Evolutionary conservation across 2,888 invertebrate species (phyloP).

Genomic region (Pollenia amentaria): DNA sequence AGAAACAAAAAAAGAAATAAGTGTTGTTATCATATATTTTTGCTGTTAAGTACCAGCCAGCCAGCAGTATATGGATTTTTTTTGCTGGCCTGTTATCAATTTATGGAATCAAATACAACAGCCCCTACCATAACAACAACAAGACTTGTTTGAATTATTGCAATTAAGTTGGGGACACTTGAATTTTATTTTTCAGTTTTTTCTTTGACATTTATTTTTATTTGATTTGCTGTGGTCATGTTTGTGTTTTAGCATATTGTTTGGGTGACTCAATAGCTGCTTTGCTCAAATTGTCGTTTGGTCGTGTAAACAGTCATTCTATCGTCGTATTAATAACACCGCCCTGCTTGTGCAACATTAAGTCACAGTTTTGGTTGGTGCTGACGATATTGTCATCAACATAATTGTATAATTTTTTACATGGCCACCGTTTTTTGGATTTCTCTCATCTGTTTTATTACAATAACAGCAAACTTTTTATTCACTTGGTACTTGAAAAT

Average conservation of each 20-base stretch:
- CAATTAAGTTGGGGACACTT: constrained; percentile 42
- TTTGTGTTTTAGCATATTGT: constrained; percentile 21
- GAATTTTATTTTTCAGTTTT: background rate
- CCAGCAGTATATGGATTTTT: background rate
- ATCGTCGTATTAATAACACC: constrained; percentile 38
- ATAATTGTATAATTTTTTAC: constrained; percentile 6
- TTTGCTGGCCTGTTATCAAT: constrained; percentile 26
- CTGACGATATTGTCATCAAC: constrained; percentile 38
- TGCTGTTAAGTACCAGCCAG: background rate
- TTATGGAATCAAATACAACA: constrained; percentile 19
- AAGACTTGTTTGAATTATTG: constrained; percentile 31
- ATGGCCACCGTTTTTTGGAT: background rate
- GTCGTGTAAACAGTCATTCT: background rate
- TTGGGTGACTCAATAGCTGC: constrained; percentile 71
- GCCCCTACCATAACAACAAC: background rate
- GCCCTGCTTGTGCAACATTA: constrained; percentile 15
- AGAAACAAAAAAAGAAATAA: background rate
- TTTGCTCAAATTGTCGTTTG: constrained; percentile 27
- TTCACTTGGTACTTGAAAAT: no score
- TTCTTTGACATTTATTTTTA: constrained; percentile 6
- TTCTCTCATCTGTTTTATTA: background rate
- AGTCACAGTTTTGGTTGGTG: constrained; percentile 2
- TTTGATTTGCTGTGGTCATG: background rate
- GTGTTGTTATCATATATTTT: constrained; percentile 45
- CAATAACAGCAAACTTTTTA: background rate